Percentiles rank a stretch among this genome's conserved stretches.
phyloP scores from a whole-genome alignment of 1,140 invertebrate species.

The Sitobion miscanthi region DNA sequence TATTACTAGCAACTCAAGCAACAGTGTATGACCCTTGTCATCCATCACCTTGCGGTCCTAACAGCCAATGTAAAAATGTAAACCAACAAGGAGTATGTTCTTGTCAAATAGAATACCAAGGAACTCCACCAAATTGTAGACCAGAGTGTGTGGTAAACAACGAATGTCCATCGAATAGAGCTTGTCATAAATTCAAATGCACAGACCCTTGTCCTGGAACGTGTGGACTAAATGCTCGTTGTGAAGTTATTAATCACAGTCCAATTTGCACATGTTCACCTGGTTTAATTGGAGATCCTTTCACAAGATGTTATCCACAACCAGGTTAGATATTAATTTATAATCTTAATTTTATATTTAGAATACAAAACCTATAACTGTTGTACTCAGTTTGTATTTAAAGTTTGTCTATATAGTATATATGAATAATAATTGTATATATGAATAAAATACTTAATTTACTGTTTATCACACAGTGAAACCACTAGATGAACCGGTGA shows the following conservation, averaged over 20 bases:
- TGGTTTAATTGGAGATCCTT: conserved; percentile 65
- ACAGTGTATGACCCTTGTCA: conserved; percentile 71
- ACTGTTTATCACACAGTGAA: background rate
- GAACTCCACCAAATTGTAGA: conserved; percentile 75
- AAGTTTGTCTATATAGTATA: background rate
- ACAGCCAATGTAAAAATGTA: conserved; percentile 71
- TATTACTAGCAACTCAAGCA: conserved; percentile 60
- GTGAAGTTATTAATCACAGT: conserved; percentile 66
- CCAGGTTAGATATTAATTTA: conserved; percentile 57
- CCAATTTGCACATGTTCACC: conserved; percentile 64
- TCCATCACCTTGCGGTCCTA: conserved; percentile 81
- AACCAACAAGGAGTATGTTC: conserved; percentile 73
- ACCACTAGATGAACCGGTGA: conserved; percentile 46
- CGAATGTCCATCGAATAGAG: conserved; percentile 73
- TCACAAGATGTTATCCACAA: conserved; percentile 62
- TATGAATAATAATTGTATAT: background rate
- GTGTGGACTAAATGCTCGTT: conserved; percentile 67
- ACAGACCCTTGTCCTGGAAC: conserved; percentile 69
- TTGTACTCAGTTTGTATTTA: background rate
- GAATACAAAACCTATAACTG: background rate
- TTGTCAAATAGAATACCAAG: conserved; percentile 74
- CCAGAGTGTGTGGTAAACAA: conserved; percentile 80
- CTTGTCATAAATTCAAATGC: conserved; percentile 69
- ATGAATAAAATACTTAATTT: background rate
- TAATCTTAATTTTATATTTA: background rate